These are phyloP conservation scores for Rallus crepitans DNA, from an alignment of 2,797 vertebrate genomes.

Conservation along the genomic window DNA sequence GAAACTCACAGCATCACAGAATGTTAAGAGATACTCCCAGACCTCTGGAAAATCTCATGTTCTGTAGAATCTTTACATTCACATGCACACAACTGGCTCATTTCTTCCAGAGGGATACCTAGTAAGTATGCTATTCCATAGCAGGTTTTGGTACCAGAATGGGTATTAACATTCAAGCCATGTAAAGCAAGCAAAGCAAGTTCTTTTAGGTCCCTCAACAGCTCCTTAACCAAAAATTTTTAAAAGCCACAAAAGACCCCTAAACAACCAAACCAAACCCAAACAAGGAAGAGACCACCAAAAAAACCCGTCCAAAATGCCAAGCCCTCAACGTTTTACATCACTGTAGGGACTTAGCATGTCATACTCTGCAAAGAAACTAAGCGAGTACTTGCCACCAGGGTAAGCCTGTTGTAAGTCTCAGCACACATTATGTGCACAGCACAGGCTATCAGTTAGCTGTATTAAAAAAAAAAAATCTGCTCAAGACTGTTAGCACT, in stretches of 20 bases:
- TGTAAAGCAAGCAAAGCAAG: neutral
- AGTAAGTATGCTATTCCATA: neutral
- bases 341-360: neutral
- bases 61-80: neutral
- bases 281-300: no score
- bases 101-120: neutral
- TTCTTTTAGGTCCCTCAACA: neutral
- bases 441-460: neutral
- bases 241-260: neutral
- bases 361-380: neutral
- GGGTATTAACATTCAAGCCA: neutral
- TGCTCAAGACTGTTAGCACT: neutral
- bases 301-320: neutral
- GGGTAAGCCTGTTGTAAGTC: slow-evolving; percentile 25
- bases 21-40: neutral
- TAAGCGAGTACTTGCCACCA: slow-evolving; percentile 38
- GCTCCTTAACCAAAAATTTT: neutral
- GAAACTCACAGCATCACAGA: neutral
- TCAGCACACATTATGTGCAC: rapidly evolving
- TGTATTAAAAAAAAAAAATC: neutral
- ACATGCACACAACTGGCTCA: neutral
- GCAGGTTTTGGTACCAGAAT: neutral
- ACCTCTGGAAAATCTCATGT: neutral
- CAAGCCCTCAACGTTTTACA: neutral
- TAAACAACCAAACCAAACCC: neutral